Evolutionary conservation across 2,888 invertebrate species (phyloP), one percentile per base, ranked within the genome.

Genomic region (Molanna angustata): DNA sequence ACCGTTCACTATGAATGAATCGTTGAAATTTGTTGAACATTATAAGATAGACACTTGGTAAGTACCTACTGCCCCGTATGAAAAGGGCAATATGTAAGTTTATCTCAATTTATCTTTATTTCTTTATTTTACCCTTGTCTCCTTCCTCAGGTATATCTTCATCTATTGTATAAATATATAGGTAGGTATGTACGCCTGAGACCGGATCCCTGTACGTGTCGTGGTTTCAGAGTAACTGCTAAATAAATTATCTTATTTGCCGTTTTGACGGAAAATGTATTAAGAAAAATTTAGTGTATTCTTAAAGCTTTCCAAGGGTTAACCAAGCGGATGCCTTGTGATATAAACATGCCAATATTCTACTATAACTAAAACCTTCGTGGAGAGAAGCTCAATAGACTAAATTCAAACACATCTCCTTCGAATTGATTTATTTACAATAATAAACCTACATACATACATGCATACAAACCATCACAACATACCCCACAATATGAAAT

Each of bases 61-160:
- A 27, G 31, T 17, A 16, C 35, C 21, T 17, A 13, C 51, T 17
- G 14, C 42, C 35, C 44, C 16, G 19, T 32, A 42, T 31, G 50
- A 50, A 37, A 49, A 32, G 46, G 57, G 54, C 54, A 46, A 53
- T 56, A 56, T 56, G 58, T 54, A 51, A 58, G 58, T 56, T 58
- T 58, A 58, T 58, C 58, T 58, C 58, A 58, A 58, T 58, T 56
- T 58, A 58, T 58, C 58, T 58, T 58, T 58, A 58, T 58, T 56
- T 58, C 58, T 58, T 56, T 58, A 58, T 58, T 56, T 58, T 54
- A 56, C 56, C 58, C 56, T 56, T 49, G 53, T 56, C 55, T 52
- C 44, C 39, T 31, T 16, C 19, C 49, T 14, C 47, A 7, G 53
- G 53, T 57, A 50, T 45, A 49, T 50, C 48, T 46, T 52, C 44